Evolutionary conservation across 2,113 vertebrate species (phyloP).

Genomic region (Ceuthmochares aereus): DNA sequence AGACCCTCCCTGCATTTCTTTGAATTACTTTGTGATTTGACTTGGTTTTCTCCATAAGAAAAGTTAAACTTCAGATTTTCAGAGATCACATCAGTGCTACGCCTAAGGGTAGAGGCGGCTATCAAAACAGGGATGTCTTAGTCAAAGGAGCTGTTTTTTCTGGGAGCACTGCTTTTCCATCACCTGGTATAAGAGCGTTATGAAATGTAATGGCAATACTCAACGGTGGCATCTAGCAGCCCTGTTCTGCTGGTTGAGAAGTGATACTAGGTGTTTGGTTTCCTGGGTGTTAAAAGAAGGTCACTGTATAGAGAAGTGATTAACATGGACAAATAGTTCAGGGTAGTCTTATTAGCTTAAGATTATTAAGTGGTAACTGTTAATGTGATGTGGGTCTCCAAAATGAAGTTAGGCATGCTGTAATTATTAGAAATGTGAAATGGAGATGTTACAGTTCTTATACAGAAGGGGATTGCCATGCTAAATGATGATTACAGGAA

Average conservation of each 20-base stretch:
- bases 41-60: background rate
- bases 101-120: background rate
- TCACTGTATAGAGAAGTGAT: background rate
- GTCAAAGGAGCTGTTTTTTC: background rate
- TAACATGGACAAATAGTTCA: background rate
- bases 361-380: background rate
- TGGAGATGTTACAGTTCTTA: background rate
- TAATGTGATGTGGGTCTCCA: background rate
- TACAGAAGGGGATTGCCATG: background rate
- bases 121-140: background rate
- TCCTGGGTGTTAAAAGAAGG: background rate
- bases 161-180: background rate
- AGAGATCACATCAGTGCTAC: background rate
- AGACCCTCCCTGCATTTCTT: background rate
- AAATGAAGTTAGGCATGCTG: background rate
- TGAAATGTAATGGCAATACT: background rate
- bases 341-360: background rate
- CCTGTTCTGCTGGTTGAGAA: background rate
- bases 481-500: background rate
- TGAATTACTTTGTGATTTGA: background rate
- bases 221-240: background rate
- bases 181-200: background rate
- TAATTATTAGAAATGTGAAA: constrained; percentile 1
- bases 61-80: background rate
- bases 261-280: background rate